Evolutionary conservation across 2,888 invertebrate genomes (phyloP).

Genomic region (Ennomos quercinarius): DNA sequence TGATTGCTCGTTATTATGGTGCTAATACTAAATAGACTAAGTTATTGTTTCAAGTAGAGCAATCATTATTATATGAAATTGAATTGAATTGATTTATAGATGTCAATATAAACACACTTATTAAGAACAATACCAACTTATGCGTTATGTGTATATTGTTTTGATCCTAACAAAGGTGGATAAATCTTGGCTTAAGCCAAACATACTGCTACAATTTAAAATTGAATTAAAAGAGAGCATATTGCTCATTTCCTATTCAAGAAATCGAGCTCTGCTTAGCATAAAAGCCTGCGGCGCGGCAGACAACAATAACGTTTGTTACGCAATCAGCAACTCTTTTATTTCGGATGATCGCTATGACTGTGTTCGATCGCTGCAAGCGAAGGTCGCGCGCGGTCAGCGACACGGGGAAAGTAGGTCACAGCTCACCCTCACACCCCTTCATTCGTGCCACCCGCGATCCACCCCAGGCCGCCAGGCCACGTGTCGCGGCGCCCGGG

Average conservation of each 20-base stretch:
- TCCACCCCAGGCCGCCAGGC: conserved; percentile 50
- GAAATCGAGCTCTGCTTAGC: conserved; percentile 20
- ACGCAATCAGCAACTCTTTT: conserved; percentile 64
- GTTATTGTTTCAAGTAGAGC: not conserved
- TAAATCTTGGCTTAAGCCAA: not conserved
- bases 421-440: conserved; percentile 51
- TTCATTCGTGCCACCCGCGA: conserved; percentile 36
- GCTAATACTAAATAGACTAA: conserved; percentile 29
- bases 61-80: no score
- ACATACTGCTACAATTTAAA: not conserved
- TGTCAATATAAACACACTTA: no score
- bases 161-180: no score
- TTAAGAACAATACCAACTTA: no score
- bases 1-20: conserved; percentile 59
- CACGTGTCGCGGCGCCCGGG: conserved; percentile 58
- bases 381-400: conserved; percentile 82
- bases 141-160: no score
- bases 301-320: conserved; percentile 65
- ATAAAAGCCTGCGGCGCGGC: conserved; percentile 32
- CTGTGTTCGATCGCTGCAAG: conserved; percentile 68
- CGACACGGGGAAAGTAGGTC: conserved; percentile 77
- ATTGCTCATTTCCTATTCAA: conserved; percentile 17
- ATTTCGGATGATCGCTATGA: conserved; percentile 59
- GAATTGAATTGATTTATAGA: no score
- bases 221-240: conserved; percentile 8